Conservation (phyloP, 2,797 vertebrate genomes). For the Meda fulgida region DNA sequence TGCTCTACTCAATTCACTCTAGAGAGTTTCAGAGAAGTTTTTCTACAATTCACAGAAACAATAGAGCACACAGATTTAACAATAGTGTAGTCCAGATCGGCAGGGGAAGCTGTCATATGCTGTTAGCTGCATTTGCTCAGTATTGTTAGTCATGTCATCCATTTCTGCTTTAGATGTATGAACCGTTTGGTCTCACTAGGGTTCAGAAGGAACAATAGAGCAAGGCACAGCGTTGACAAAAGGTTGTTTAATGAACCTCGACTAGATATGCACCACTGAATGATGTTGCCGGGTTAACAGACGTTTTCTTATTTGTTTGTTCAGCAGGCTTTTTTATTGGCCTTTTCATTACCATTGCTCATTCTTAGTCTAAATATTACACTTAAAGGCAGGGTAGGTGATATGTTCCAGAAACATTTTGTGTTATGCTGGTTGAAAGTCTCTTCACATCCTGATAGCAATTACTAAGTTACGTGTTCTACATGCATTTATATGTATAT, state of each 20-base stretch:
- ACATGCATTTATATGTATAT: too few relatives aligned
- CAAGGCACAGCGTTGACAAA: slow-evolving; percentile 66
- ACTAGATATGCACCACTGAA: slow-evolving; percentile 51
- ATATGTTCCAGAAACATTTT: too few relatives aligned
- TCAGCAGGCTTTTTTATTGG: neutral
- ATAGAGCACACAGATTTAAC: slow-evolving; percentile 48
- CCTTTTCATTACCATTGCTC: neutral
- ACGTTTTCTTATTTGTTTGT: slow-evolving; percentile 45
- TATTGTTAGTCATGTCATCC: slow-evolving; percentile 67
- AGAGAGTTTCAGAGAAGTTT: slow-evolving; percentile 30
- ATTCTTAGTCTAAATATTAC: slow-evolving; percentile 1
- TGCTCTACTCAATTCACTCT: neutral
- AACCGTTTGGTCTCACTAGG: slow-evolving; percentile 67
- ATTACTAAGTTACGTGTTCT: too few relatives aligned
- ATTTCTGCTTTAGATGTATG: slow-evolving; percentile 64
- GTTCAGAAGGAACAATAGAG: slow-evolving; percentile 70
- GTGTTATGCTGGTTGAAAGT: too few relatives aligned
- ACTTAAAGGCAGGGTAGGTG: neutral
- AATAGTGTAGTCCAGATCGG: slow-evolving; percentile 61
- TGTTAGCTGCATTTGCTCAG: slow-evolving; percentile 67
- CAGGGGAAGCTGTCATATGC: slow-evolving; percentile 67
- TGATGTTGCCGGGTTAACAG: slow-evolving; percentile 57
- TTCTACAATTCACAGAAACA: slow-evolving; percentile 58
- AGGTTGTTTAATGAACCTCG: slow-evolving; percentile 75
- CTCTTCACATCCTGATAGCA: too few relatives aligned